Evolutionary conservation across 2,888 invertebrate species (phyloP).

Genomic region (Anaspis maculata): DNA sequence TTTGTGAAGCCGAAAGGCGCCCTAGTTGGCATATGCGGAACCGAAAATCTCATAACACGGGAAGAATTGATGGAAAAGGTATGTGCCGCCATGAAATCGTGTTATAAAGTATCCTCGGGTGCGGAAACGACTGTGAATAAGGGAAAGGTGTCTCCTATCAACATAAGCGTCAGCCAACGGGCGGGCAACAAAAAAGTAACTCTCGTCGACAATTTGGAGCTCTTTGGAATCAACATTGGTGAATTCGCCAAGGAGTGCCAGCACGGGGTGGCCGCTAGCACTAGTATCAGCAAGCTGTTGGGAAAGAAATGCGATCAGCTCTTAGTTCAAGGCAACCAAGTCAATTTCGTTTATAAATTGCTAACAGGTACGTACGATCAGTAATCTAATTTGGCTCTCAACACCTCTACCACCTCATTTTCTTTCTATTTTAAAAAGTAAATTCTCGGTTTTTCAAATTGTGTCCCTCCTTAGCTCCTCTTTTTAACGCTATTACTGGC

Average conservation of each 20-base stretch:
- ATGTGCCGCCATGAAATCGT: conserved; percentile 61
- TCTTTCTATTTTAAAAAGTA: conserved; percentile 2
- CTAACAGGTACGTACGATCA: conserved; percentile 27
- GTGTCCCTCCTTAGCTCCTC: no score
- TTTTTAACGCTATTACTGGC: no score
- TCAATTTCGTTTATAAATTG: conserved; percentile 43
- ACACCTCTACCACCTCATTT: background rate
- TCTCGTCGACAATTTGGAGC: conserved; percentile 79
- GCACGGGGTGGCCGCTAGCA: conserved; percentile 78
- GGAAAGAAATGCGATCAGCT: conserved; percentile 69
- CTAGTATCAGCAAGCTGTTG: conserved; percentile 65
- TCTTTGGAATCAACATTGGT: conserved; percentile 72
- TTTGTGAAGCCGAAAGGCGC: conserved; percentile 49
- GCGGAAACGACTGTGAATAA: conserved; percentile 48
- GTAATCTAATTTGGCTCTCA: background rate
- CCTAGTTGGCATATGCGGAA: conserved; percentile 34
- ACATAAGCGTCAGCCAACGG: conserved; percentile 67
- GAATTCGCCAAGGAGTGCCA: conserved; percentile 79
- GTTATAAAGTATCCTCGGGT: conserved; percentile 55
- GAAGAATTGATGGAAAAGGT: conserved; percentile 62
- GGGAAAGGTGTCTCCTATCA: conserved; percentile 68
- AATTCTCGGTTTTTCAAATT: no score
- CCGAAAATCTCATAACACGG: conserved; percentile 52
- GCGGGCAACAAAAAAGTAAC: conserved; percentile 89
- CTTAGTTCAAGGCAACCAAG: conserved; percentile 87